Evolutionary conservation across 2,797 vertebrate species (phyloP), one percentile per base, ranked within the genome.

Genomic region (Myiotriccus ornatus): DNA sequence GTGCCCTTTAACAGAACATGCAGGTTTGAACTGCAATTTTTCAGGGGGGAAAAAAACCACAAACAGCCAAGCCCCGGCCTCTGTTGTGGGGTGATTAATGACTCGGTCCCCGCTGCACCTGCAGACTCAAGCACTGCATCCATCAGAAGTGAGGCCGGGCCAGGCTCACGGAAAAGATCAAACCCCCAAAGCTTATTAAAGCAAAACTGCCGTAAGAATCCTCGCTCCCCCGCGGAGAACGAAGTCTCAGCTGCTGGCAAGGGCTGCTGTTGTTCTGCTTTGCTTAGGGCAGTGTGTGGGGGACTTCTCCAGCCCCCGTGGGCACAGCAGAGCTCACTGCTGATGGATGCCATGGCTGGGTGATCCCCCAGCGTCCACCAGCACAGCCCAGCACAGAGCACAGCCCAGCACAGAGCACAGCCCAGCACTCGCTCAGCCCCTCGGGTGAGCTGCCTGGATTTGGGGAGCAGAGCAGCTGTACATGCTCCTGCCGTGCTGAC

Each of bases 121-220:
- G 95, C 87, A 39, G 75, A 22, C 57, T 22, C 14, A 17, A 68
- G 14, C 76, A 7, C 4, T 25, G 94, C 93, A 94, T 92, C 96
- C 89, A 85, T 87, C 94, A 93, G 78, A 85, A 32, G 46, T 0
- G 3, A 7, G 84, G 12, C 81, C 6, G 9, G 62, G 53, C 44
- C 57, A 35, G 82, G 17, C 77, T 80, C 68, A 47, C 2, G 6
- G 83, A 73, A 74, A 79, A 78, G 74, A 91, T 68, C 83, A 94
- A 89, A 50, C 73, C 83, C 76, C 55, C 77, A 82, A 84, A 95
- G 86, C 88, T 92, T 60, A 81, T 73, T 73, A 78, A 88, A 95
- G 70, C 55, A 88, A 75, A 96, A 46, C 28, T 87, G 74, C 77
- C 57, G 3, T 3, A 67, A 41, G 76, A 55, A 18, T 37, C 74